Evolutionary conservation across 2,113 vertebrate species (phyloP).

Genomic region (Arothron firmamentum): DNA sequence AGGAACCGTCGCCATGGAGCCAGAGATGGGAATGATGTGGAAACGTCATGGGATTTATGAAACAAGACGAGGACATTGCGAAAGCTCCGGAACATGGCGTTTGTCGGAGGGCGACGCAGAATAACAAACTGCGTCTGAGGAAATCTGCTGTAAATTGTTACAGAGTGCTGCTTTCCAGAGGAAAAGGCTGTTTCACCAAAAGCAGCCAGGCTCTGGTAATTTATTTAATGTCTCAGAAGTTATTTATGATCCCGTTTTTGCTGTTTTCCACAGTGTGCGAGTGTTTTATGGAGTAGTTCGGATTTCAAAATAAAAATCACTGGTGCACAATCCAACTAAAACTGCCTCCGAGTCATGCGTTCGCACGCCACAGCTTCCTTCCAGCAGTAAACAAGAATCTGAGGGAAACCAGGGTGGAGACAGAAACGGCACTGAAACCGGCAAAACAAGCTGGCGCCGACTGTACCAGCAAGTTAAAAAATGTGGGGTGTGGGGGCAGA

Average conservation of each 20-base stretch:
- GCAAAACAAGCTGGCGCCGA: constrained; percentile 47
- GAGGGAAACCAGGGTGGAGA: constrained; percentile 32
- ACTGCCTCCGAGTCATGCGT: neutral
- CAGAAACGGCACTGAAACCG: constrained; percentile 43
- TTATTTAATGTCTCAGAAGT: constrained; percentile 39
- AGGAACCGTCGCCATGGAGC: constrained; percentile 49
- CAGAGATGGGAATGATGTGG: constrained; percentile 35
- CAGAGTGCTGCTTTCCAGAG: constrained; percentile 21
- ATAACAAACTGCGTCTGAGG: constrained; percentile 1
- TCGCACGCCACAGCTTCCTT: neutral
- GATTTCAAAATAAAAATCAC: constrained; percentile 30
- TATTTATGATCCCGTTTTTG: constrained; percentile 34
- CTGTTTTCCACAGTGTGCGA: neutral
- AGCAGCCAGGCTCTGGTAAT: constrained; percentile 28
- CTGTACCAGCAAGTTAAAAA: neutral
- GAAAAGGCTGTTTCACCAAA: constrained; percentile 9
- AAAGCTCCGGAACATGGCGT: neutral
- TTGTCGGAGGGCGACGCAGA: constrained; percentile 6
- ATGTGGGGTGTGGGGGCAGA: neutral
- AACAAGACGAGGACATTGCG: neutral
- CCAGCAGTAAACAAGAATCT: constrained; percentile 7
- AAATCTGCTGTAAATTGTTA: constrained; percentile 6
- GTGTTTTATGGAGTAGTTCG: neutral
- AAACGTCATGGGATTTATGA: constrained; percentile 7
- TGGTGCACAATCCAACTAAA: constrained; percentile 27